Percentiles rank a stretch among this genome's conserved stretches.
These are phyloP conservation scores for Corydoras maculifer DNA, from an alignment of 2,113 vertebrate species.

Conservation along the genomic window DNA sequence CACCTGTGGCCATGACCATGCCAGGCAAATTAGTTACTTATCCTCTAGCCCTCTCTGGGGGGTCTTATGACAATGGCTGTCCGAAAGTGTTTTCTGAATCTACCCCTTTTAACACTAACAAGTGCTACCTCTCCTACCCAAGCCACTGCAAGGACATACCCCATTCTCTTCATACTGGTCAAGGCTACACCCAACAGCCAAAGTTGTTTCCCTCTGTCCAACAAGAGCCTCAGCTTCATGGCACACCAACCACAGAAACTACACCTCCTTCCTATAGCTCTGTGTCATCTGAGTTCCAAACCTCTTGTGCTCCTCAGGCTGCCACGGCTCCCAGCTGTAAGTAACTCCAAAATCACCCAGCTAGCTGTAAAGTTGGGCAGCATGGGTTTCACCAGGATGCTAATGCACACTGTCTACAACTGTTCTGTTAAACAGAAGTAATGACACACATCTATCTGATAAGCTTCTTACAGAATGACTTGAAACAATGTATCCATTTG, in stretches of 20 bases:
- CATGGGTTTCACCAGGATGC: not conserved
- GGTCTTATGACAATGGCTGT: conserved; percentile 55
- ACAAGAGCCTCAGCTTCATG: conserved; percentile 40
- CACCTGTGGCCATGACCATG: conserved; percentile 57
- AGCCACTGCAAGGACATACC: conserved; percentile 62
- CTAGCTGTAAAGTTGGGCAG: conserved; percentile 6
- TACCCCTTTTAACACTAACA: conserved; percentile 31
- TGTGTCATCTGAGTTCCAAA: conserved; percentile 76
- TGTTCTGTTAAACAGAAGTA: not conserved
- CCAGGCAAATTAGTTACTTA: conserved; percentile 66
- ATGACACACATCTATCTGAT: too few relatives aligned
- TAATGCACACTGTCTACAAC: conserved; percentile 6
- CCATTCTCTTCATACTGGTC: conserved; percentile 54
- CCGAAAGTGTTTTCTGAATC: conserved; percentile 48
- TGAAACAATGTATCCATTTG: too few relatives aligned
- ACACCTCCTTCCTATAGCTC: conserved; percentile 76
- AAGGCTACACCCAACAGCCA: conserved; percentile 54
- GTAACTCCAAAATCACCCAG: conserved; percentile 56
- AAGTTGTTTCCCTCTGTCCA: conserved; percentile 65
- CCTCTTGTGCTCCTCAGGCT: conserved; percentile 77
- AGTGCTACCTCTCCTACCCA: not conserved
- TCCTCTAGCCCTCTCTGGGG: conserved; percentile 51
- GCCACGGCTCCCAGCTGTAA: conserved; percentile 77
- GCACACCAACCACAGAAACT: conserved; percentile 55
- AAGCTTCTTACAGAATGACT: too few relatives aligned